These are phyloP conservation scores for Micrasema minimum DNA, from an alignment of 1,140 invertebrate genomes.

Conservation along the genomic window DNA sequence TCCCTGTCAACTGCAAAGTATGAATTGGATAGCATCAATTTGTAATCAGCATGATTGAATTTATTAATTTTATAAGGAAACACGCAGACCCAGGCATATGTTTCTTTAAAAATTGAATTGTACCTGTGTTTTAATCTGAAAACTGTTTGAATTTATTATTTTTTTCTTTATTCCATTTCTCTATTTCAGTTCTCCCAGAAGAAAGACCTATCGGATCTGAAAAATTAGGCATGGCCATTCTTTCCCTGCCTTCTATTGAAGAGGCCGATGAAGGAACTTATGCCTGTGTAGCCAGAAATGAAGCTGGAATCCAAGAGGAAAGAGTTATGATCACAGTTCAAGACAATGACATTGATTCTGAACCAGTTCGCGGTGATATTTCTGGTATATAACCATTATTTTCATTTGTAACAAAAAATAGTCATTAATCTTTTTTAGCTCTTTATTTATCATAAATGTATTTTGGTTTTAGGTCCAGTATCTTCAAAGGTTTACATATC, in stretches of 20 bases:
- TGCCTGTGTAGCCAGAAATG: conserved; percentile 20
- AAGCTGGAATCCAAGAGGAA: conserved; percentile 25
- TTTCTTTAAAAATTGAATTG: no score
- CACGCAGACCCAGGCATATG: no score
- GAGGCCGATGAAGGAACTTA: conserved; percentile 32
- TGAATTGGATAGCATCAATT: no score
- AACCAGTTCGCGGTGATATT: conserved; percentile 40
- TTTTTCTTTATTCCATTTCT: no score
- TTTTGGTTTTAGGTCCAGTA: conserved; percentile 24
- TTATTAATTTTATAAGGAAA: no score
- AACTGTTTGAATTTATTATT: no score
- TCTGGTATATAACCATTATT: no score
- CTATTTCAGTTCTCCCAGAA: conserved; percentile 33
- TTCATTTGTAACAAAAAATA: not conserved
- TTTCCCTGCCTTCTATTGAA: conserved; percentile 17
- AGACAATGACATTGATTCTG: conserved; percentile 39
- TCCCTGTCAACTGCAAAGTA: no score
- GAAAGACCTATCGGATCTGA: not conserved
- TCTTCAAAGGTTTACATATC: conserved; percentile 5
- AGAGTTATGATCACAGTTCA: conserved; percentile 9
- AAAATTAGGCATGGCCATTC: not conserved
- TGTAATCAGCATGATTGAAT: no score
- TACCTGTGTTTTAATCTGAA: no score
- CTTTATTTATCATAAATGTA: no score
- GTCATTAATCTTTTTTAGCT: no score